phyloP scores from a whole-genome alignment of 2,797 vertebrate species.

The Hippopotamyrus pictus region DNA sequence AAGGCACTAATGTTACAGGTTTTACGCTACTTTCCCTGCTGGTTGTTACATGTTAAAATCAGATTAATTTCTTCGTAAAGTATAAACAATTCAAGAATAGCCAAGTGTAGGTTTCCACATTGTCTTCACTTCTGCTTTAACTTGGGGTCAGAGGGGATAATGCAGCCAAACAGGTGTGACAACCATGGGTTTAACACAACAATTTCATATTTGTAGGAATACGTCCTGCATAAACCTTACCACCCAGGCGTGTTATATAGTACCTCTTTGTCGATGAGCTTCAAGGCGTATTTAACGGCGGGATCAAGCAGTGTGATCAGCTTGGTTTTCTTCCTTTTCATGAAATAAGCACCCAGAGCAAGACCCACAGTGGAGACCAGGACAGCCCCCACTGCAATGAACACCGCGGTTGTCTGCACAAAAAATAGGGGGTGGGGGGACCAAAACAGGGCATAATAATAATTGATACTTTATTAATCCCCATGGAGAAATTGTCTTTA shows the following conservation, averaged over 20 bases:
- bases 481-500: neutral
- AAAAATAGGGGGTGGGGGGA: neutral
- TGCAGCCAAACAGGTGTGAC: neutral
- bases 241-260: neutral
- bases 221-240: neutral
- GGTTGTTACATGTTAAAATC: neutral
- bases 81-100: neutral
- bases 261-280: conserved; percentile 61
- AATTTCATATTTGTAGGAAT: neutral
- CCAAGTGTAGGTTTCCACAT: neutral
- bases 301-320: conserved; percentile 55
- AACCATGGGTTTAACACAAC: neutral
- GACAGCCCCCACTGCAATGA: conserved; percentile 55
- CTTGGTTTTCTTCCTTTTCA: conserved; percentile 49
- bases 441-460: neutral
- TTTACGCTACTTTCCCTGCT: neutral
- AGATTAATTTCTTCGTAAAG: neutral
- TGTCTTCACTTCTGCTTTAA: neutral
- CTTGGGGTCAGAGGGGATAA: neutral
- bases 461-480: neutral
- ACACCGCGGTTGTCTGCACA: conserved; percentile 45
- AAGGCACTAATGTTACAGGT: neutral
- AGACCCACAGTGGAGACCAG: conserved; percentile 51
- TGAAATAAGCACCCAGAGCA: conserved; percentile 48
- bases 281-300: conserved; percentile 57